Base-by-base conservation (phyloP, 1,140 invertebrate genomes). In the Metaphire vulgaris region DNA sequence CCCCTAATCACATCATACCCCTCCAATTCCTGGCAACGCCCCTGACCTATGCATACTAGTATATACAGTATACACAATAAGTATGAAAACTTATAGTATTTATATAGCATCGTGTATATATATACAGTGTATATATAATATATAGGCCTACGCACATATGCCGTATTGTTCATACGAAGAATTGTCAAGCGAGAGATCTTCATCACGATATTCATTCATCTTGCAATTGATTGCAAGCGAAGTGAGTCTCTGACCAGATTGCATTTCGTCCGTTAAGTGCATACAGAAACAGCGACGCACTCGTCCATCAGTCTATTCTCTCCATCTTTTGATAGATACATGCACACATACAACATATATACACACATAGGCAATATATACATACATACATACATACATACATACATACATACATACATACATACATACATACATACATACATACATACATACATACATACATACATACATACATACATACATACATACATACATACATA, bases 401-500 rank as follows among this genome's bases (percentile, higher is more conserved):
- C 41, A 56, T 56, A 56, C 41, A 56, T 56, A 56, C 41, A 56
- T 56, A 56, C 6, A 56, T 56, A 56, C 6, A 21, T 21, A 6
- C 21, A 56, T 21, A 56, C 21, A 56, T 21, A 56, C 41, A 56
- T 6, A 21, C 41, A 6, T 56, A 56, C 41, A 56, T 56, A 56
- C 41, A 56, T 56, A 56, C 6, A 12, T 56, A 56, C 41, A 56
- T 21, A 56, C 41, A 56, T 56, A 56, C 41, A 56, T 56, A 56
- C 41, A 6, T 56, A 56, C 21, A 56, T 21, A 56, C 21, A 56
- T 21, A 56, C 41, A 56, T 56, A 56, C 41, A 56, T 56, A 56
- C 41, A 56, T 56, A 56, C 41, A 56, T 56, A 56, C 41, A 56
- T 56, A 56, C 41, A 56, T 56, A 56, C 41, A 56, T 56, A 56